Conservation (phyloP, 2,113 vertebrate species). For the Apteryx owenii region DNA sequence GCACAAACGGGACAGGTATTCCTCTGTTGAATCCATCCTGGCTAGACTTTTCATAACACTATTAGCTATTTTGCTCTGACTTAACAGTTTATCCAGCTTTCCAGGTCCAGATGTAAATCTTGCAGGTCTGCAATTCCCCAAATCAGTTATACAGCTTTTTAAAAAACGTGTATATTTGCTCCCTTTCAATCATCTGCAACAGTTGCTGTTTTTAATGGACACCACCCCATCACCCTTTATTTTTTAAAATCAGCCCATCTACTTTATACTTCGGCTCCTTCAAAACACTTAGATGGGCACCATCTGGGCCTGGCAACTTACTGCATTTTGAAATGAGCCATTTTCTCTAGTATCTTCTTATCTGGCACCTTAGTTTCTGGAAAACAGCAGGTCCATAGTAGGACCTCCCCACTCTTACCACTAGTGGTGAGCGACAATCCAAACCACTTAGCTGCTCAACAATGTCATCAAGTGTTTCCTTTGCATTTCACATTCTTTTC, state of each 20-base stretch:
- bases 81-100: neutral
- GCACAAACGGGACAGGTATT: neutral
- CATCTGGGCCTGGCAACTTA: neutral
- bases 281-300: no score
- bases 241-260: neutral
- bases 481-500: neutral
- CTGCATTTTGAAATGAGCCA: neutral
- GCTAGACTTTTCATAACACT: neutral
- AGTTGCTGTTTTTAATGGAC: neutral
- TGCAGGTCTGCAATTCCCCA: neutral
- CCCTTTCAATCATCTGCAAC: neutral
- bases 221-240: neutral
- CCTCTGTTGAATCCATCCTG: neutral
- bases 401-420: neutral
- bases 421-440: neutral
- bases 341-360: neutral
- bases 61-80: neutral
- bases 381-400: neutral
- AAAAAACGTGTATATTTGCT: neutral
- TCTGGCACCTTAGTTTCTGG: neutral
- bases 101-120: neutral
- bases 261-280: neutral
- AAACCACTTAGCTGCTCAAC: neutral
- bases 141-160: neutral
- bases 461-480: neutral